Evolutionary conservation across 2,113 vertebrate genomes (phyloP).

Genomic region (Nyctibius bracteatus): DNA sequence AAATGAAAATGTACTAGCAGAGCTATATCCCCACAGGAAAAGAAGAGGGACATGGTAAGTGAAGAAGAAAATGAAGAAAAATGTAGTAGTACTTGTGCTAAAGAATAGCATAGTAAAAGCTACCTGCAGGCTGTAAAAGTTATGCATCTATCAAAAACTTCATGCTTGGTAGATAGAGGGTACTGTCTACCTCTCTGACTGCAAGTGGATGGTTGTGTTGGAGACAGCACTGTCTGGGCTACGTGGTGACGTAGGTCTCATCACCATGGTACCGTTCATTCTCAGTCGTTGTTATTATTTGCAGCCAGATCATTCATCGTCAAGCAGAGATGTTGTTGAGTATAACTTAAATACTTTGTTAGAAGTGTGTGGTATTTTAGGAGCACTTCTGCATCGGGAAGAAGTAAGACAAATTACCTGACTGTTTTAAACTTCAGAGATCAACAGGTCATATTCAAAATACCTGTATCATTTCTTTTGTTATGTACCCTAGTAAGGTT

Average conservation of each 20-base stretch:
- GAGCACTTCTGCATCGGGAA: background rate
- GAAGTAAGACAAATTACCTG: background rate
- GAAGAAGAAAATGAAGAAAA: constrained; percentile 12
- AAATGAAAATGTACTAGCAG: background rate
- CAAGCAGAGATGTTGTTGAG: background rate
- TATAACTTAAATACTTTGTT: background rate
- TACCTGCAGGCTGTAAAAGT: background rate
- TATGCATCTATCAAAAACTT: background rate
- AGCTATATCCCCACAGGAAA: background rate
- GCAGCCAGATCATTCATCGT: background rate
- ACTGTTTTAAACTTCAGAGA: background rate
- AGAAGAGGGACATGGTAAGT: background rate
- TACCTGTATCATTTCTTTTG: fast-evolving
- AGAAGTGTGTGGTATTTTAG: background rate
- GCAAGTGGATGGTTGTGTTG: fast-evolving
- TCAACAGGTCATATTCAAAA: background rate
- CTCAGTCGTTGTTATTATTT: background rate
- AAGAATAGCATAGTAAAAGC: background rate
- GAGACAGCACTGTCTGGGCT: background rate
- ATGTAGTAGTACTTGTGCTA: background rate
- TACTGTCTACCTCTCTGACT: background rate
- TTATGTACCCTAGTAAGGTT: background rate
- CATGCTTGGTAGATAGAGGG: background rate
- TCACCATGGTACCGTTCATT: background rate
- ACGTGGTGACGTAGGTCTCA: fast-evolving